phyloP scores from a whole-genome alignment of 2,888 invertebrate species.

The Netelia fuscicornis region DNA sequence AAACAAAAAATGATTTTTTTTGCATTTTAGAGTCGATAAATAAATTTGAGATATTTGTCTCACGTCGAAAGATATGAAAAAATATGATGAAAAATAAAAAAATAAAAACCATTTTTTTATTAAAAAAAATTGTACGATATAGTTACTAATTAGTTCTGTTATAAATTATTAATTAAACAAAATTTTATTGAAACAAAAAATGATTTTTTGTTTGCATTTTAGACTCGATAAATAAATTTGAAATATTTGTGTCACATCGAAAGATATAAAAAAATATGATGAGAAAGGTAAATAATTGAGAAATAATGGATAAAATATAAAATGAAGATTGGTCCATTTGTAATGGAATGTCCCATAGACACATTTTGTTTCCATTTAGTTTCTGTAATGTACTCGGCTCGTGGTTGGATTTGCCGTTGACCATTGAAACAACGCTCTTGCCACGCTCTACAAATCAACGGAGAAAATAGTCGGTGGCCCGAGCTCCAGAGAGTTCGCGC shows the following conservation, averaged over 20 bases:
- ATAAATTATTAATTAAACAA: no score
- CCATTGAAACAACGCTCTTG: slow-evolving; percentile 78
- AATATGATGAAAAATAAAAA: background rate
- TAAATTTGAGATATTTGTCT: no score
- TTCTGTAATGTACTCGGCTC: slow-evolving; percentile 34
- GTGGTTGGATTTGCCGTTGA: slow-evolving; percentile 66
- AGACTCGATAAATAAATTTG: no score
- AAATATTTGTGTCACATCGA: no score
- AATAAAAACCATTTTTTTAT: no score
- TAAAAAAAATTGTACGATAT: no score
- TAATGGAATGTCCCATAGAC: background rate
- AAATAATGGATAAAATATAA: background rate
- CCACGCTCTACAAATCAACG: slow-evolving; percentile 83
- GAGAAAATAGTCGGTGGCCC: slow-evolving; percentile 76
- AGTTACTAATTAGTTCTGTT: no score
- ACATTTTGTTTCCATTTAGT: background rate
- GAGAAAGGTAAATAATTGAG: background rate
- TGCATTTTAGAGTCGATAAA: no score
- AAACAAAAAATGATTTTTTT: no score
- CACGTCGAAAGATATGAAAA: no score
- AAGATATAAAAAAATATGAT: background rate
- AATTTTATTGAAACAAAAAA: no score
- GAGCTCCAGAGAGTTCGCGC: slow-evolving; percentile 41
- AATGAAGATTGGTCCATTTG: background rate
- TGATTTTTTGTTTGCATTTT: no score